Evolutionary conservation across 1,140 invertebrate species (phyloP), one percentile per base, ranked within the genome.

Genomic region (Idris sp.): DNA sequence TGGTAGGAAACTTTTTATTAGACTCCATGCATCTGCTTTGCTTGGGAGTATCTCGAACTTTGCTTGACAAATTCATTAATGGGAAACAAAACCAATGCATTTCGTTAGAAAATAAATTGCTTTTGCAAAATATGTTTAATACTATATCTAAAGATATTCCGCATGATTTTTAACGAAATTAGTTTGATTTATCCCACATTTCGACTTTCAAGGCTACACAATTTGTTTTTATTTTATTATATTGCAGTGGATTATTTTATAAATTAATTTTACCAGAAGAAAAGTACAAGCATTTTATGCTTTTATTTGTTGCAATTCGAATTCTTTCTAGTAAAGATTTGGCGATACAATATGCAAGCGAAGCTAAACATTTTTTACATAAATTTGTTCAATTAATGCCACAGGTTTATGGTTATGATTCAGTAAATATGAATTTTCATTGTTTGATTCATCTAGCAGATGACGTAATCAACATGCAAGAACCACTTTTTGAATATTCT

Each of bases 331-430:
- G 40, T 25, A 16, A 40, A 54, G 26, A 76, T 10, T 25, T 68
- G 3, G 58, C 62, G 10, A 36, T 72, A 6, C 9, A 18, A 6
- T 6, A 53, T 26, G 0, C 35, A 16, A n/a, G 26, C 28, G 73
- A 76, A 59, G 73, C 71, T 0, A 71, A 73, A 33, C 1, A 35
- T 2, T 48, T 79, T 30, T 59, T 81, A 11, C 51, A 53, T 28
- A 58, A 43, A 30, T 80, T 81, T 58, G 68, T 80, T 30, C n/a
- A 14, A 18, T 54, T 78, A 53, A 25, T 64, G 25, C 74, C 77
- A 53, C 67, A 14, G 7, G 56, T 61, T 15, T 78, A 76, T 54
- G 77, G 67, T 0, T 18, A 53, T 4, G 33, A 68, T 35, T 56
- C 38, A n/a, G 62, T 74, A 40, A 59, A 72, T 0, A 64, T 74